Conservation (phyloP, 2,888 invertebrate species). For the Drosophila macrospina region DNA sequence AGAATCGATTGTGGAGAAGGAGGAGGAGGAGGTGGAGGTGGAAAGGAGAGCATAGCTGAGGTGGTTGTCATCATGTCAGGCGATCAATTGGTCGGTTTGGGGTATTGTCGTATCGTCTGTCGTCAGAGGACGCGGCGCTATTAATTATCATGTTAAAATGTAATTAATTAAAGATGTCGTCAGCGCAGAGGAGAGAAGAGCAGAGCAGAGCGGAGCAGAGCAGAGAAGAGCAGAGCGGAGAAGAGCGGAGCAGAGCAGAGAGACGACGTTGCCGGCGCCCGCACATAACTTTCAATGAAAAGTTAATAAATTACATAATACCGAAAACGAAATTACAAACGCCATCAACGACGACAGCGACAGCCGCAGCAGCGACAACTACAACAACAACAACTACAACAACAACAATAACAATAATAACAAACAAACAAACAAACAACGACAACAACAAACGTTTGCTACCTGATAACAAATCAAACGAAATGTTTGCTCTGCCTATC, state of each 20-base stretch:
- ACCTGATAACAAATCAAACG: constrained; percentile 76
- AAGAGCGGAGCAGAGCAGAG: constrained; percentile 24
- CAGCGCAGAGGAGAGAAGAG: constrained; percentile 34
- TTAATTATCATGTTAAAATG: constrained; percentile 80
- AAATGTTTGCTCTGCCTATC: constrained; percentile 54
- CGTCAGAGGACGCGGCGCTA: constrained; percentile 64
- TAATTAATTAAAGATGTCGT: constrained; percentile 80
- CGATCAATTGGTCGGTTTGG: constrained; percentile 55
- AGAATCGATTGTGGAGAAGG: too few relatives aligned
- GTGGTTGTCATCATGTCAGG: constrained; percentile 37
- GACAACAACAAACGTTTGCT: constrained; percentile 35
- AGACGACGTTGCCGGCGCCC: constrained; percentile 48
- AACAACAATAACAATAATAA: constrained; percentile 20
- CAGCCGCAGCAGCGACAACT: constrained; percentile 34
- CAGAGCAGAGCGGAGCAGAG: too few relatives aligned
- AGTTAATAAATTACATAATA: constrained; percentile 79
- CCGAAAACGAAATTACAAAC: constrained; percentile 78
- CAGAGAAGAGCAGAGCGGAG: too few relatives aligned
- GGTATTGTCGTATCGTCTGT: constrained; percentile 38
- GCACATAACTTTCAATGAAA: constrained; percentile 81
- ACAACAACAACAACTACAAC: constrained; percentile 37
- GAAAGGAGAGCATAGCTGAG: neutral
- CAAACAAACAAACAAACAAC: constrained; percentile 21
- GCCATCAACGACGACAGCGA: constrained; percentile 68
- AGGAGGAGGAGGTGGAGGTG: too few relatives aligned